Base-by-base conservation (phyloP, 2,888 invertebrate genomes). In the Eretmocerus hayati region DNA sequence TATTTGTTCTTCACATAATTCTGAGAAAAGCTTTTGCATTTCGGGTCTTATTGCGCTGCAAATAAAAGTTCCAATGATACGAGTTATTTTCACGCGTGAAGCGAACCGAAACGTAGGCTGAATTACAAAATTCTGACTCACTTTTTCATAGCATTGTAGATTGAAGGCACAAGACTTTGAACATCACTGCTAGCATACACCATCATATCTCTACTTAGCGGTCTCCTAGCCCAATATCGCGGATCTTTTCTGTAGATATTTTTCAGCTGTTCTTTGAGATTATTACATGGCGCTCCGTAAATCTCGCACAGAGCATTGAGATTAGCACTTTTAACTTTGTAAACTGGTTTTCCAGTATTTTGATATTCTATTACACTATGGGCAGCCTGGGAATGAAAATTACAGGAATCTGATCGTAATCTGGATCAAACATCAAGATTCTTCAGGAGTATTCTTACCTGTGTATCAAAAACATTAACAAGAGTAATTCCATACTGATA, bases 271-370 rank as follows among this genome's bases (percentile, higher is more conserved):
- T 93, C 92, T 69, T 92, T 95, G 73, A 92, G 83, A 1, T 91
- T 90, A 74, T 93, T 94, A 64, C 84, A 79, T 0, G 90, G 87
- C 40, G 90, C 90, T 64, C 86, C 87, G 69, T 93, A 91, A 55
- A 85, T 78, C 72, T 92, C 88, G 72, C 94, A 94, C 46, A 96
- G 76, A 45, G 92, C 88, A 75, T 92, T 91, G 49, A 95, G 76
- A 59, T 91, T 90, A 40, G 93, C 84, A 69, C 90, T 90, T 74
- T 94, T 93, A 44, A 92, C 90, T 76, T 95, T 95, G 68, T 93
- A 90, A 42, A 94, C 90, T 30, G 94, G 92, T 62, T 90, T 87
- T 53, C 85, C 85, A 52, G 86, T 88, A 62, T 90, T 88, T 74
- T 93, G 93, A 65, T 84, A 85, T 65, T 93, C 90, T 41, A 95